phyloP scores from a whole-genome alignment of 1,140 invertebrate species.

The Colletes latitarsis region DNA sequence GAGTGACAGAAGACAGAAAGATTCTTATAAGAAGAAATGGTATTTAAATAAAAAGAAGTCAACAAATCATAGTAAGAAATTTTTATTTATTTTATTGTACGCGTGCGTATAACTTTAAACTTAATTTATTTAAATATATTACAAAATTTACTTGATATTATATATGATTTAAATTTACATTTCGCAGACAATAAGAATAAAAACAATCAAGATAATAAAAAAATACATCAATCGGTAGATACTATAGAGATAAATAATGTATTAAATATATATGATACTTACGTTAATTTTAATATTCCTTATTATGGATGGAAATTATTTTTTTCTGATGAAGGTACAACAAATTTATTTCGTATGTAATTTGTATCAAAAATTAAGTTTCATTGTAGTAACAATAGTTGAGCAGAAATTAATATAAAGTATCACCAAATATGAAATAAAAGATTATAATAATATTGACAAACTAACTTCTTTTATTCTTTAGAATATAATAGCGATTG shows the following conservation, averaged over 20 bases:
- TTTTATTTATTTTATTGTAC: not conserved
- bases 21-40: slow-evolving; percentile 28
- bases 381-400: no score
- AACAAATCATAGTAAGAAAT: slow-evolving; percentile 19
- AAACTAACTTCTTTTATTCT: slow-evolving; percentile 67
- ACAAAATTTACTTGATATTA: not conserved
- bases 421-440: slow-evolving; percentile 23
- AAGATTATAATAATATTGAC: slow-evolving; percentile 22
- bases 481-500: slow-evolving; percentile 81
- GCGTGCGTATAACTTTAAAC: no score
- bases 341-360: slow-evolving; percentile 4
- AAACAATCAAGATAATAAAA: slow-evolving; percentile 1
- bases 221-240: not conserved
- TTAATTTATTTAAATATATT: not conserved
- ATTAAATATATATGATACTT: slow-evolving; percentile 25
- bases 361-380: slow-evolving; percentile 5
- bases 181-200: slow-evolving; percentile 3
- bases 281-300: slow-evolving; percentile 66
- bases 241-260: slow-evolving; percentile 9
- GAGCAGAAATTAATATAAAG: slow-evolving; percentile 9
- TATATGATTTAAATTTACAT: not conserved
- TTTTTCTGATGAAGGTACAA: slow-evolving; percentile 85
- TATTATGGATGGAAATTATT: slow-evolving; percentile 87
- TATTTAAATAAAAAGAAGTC: slow-evolving; percentile 23
- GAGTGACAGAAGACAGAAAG: slow-evolving; percentile 10